Conservation (phyloP, 2,113 vertebrate genomes). For the Perca fluviatilis region DNA sequence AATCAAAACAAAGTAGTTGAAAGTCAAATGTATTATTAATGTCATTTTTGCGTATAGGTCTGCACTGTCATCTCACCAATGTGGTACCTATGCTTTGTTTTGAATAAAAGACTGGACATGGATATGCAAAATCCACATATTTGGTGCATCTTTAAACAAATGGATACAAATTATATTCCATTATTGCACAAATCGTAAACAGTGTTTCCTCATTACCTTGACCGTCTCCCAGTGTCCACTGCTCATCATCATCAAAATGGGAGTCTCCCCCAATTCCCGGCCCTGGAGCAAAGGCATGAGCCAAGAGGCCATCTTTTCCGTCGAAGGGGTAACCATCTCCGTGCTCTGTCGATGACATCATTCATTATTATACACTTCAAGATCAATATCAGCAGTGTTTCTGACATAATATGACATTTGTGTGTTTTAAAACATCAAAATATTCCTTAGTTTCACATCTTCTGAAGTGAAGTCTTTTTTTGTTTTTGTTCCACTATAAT, state of each 20-base stretch:
- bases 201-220: conserved; percentile 86
- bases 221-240: conserved; percentile 98
- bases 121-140: not conserved
- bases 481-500: conserved; percentile 30
- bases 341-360: conserved; percentile 87
- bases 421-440: not conserved
- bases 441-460: not conserved
- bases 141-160: not conserved
- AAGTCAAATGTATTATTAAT: conserved; percentile 11
- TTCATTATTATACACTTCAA: not conserved
- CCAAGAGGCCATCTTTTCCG: conserved; percentile 97
- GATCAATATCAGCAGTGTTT: not conserved
- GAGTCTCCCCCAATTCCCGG: conserved; percentile 96
- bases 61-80: not conserved
- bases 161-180: not conserved
- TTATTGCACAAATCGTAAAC: not conserved
- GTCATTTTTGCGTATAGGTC: not conserved
- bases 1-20: conserved; percentile 16
- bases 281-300: conserved; percentile 96
- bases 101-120: not conserved
- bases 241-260: conserved; percentile 98
- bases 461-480: not conserved
- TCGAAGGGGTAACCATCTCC: conserved; percentile 99
- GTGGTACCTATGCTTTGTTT: not conserved
- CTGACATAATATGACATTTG: not conserved